Conservation (phyloP, 2,888 invertebrate species). For the Macroteleia sp. region DNA sequence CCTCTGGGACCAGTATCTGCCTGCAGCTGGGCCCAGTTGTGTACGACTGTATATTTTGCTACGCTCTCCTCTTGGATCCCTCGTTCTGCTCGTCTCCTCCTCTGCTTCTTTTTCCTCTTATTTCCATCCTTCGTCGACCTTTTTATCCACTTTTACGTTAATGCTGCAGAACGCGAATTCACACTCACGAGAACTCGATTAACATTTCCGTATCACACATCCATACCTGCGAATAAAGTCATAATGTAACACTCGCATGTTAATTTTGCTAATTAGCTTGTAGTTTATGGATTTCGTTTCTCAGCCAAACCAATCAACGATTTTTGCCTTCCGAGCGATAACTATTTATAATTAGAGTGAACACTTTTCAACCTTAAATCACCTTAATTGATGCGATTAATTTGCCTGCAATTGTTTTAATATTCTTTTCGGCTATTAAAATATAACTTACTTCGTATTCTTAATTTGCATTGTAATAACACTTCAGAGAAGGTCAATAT, state of each 20-base stretch:
- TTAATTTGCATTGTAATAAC: slow-evolving; percentile 35
- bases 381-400: not conserved
- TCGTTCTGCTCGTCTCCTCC: slow-evolving; percentile 22
- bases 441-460: no score
- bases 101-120: slow-evolving; percentile 31
- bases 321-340: not conserved
- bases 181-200: slow-evolving; percentile 44
- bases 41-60: slow-evolving; percentile 54
- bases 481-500: slow-evolving; percentile 36
- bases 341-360: slow-evolving; percentile 15
- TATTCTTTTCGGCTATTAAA: no score
- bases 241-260: slow-evolving; percentile 32
- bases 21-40: slow-evolving; percentile 55
- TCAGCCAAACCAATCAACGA: not conserved
- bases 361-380: not conserved
- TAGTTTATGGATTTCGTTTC: slow-evolving; percentile 23
- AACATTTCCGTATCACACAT: slow-evolving; percentile 47
- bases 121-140: slow-evolving; percentile 57
- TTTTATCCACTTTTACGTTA: slow-evolving; percentile 59
- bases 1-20: slow-evolving; percentile 72
- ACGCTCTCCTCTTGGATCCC: no score
- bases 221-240: slow-evolving; percentile 40
- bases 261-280: slow-evolving; percentile 45
- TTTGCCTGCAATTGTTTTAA: no score
- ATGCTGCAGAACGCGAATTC: slow-evolving; percentile 56